These are phyloP conservation scores for Alloplasta piceator DNA, from an alignment of 2,888 invertebrate genomes.

Conservation along the genomic window DNA sequence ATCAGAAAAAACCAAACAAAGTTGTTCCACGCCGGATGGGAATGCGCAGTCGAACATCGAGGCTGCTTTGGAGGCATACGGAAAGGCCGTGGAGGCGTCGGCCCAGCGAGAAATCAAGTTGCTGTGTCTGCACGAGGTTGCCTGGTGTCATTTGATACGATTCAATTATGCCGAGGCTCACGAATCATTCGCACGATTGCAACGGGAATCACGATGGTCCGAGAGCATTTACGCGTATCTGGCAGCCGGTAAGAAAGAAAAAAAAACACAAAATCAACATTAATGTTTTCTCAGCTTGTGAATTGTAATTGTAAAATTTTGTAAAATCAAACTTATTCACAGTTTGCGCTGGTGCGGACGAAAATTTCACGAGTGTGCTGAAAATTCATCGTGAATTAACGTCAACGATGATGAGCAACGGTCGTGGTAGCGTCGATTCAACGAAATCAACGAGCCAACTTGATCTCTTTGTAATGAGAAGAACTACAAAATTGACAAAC, in stretches of 20 bases:
- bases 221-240: slow-evolving; percentile 88
- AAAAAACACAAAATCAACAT: not conserved
- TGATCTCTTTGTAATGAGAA: slow-evolving; percentile 78
- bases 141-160: slow-evolving; percentile 88
- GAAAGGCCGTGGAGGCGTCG: slow-evolving; percentile 85
- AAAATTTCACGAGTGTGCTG: slow-evolving; percentile 81
- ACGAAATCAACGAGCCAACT: slow-evolving; percentile 77
- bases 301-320: not conserved
- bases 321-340: slow-evolving; percentile 52
- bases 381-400: slow-evolving; percentile 80
- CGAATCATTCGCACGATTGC: slow-evolving; percentile 85
- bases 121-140: slow-evolving; percentile 87
- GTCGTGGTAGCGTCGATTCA: slow-evolving; percentile 60
- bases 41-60: slow-evolving; percentile 85
- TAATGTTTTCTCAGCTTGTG: not conserved
- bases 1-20: no score
- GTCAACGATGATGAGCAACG: slow-evolving; percentile 45
- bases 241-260: slow-evolving; percentile 81
- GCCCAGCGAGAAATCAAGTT: slow-evolving; percentile 87
- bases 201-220: slow-evolving; percentile 87
- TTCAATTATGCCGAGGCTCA: slow-evolving; percentile 85
- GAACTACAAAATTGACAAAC: slow-evolving; percentile 76
- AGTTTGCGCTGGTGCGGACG: slow-evolving; percentile 84
- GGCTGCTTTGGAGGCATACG: slow-evolving; percentile 85
- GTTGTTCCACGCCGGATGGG: not conserved